Base-by-base conservation (phyloP, 2,888 invertebrate genomes). In the Syrista parreyssii region DNA sequence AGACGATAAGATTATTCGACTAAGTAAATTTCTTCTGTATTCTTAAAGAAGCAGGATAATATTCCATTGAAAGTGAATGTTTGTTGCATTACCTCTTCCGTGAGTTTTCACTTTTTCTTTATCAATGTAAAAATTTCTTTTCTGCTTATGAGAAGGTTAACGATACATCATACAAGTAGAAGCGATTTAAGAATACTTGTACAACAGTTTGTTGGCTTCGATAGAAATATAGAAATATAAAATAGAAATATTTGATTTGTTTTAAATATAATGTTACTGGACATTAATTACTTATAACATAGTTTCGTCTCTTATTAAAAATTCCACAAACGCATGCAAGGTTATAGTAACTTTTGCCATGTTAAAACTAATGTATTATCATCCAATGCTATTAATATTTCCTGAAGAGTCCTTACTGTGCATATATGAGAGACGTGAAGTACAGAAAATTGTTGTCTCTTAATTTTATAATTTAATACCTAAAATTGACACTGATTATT, bases 1-100 rank as follows among this genome's bases (percentile, higher is more conserved):
- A 36, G 15, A 68, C 69, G 78, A 78, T 78, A 78, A 78, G 78
- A 78, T 78, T 34, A 55, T 32, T 71, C 33, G 12, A 77, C 71
- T 68, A 32, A 55, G 55, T 55, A 23, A 55, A 55, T 55, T 55
- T 55, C 15, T 55, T 55, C 23, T 23, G 9, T 23, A 55, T 55
- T 55, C 55, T 55, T 55, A 23, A 55, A 55, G 55, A 55, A 55
- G 55, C 55, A 55, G 55, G 15, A 55, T 55, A 55, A 55, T 55
- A 55, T 55, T 55, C 55, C 15, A 55, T 15, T 55, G 23, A 55
- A 23, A 55, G 15, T 55, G 23, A 55, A 23, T 9, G 23, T 23
- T 55, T 55, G 23, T 55, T 55, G 23, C 15, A 55, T 23, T 6
- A 23, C 9, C 23, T 6, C 9, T 55, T 23, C 55, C 9, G 23